phyloP scores from a whole-genome alignment of 2,113 vertebrate species.

The Corydoras maculifer region DNA sequence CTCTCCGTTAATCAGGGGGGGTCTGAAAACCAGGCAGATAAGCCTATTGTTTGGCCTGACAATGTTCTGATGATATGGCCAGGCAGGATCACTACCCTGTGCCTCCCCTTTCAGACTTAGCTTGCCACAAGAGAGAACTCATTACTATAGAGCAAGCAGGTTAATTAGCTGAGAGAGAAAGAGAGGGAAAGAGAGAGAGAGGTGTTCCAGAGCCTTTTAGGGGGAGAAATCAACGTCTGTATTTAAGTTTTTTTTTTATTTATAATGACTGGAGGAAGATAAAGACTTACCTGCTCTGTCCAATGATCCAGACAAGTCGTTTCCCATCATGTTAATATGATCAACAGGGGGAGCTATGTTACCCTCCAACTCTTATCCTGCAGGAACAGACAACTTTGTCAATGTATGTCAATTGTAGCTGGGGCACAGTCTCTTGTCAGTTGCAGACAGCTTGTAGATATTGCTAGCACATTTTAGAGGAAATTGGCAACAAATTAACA shows the following conservation, averaged over 20 bases:
- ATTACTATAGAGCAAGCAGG: slow-evolving; percentile 73
- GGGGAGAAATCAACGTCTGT: slow-evolving; percentile 63
- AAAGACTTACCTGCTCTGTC: background rate
- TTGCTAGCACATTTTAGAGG: no score
- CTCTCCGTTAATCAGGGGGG: slow-evolving; percentile 87
- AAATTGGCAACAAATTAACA: no score
- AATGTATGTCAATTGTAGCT: no score
- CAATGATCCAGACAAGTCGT: background rate
- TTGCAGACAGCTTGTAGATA: no score
- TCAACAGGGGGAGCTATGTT: slow-evolving; percentile 55
- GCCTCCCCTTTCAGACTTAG: slow-evolving; percentile 51
- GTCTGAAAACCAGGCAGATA: slow-evolving; percentile 89
- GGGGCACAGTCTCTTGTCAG: no score
- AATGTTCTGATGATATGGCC: slow-evolving; percentile 82
- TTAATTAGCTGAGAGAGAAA: slow-evolving; percentile 68
- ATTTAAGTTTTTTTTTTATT: slow-evolving; percentile 65
- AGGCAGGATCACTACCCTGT: slow-evolving; percentile 64
- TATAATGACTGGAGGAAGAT: slow-evolving; percentile 42
- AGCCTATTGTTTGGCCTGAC: slow-evolving; percentile 85
- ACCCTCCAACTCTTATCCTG: slow-evolving; percentile 29
- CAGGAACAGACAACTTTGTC: background rate
- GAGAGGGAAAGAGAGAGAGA: slow-evolving; percentile 46
- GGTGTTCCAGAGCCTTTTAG: slow-evolving; percentile 52
- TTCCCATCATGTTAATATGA: background rate
- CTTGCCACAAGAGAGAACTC: slow-evolving; percentile 74